Percentiles rank a stretch among this genome's conserved stretches.
Evolutionary conservation across 2,888 invertebrate genomes (phyloP).

Genomic region (Melanchra persicariae): DNA sequence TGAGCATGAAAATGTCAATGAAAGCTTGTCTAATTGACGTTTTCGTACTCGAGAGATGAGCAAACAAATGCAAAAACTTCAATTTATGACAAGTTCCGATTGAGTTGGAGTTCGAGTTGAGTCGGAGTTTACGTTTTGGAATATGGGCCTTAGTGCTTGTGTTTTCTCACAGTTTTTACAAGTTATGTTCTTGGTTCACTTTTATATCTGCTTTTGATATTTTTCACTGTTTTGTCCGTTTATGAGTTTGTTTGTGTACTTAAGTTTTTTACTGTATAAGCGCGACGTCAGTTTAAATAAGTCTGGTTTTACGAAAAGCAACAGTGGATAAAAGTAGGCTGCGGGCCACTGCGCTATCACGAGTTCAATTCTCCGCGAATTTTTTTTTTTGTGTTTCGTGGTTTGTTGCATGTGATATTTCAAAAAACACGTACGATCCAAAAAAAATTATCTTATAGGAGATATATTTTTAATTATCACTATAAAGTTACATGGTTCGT

Average conservation of each 20-base stretch:
- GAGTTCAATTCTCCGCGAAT: conserved; percentile 24
- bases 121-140: too few relatives aligned
- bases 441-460: not conserved
- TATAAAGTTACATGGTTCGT: not conserved
- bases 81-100: too few relatives aligned
- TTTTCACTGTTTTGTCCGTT: not conserved
- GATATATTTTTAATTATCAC: not conserved
- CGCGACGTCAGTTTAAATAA: not conserved
- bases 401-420: conserved; percentile 13
- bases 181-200: not conserved
- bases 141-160: too few relatives aligned
- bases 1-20: too few relatives aligned
- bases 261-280: not conserved
- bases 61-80: too few relatives aligned
- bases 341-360: not conserved
- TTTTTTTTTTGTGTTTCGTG: not conserved
- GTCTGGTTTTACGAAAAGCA: not conserved
- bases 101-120: too few relatives aligned
- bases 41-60: too few relatives aligned
- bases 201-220: not conserved
- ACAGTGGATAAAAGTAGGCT: conserved; percentile 2
- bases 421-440: not conserved
- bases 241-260: not conserved
- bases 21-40: too few relatives aligned
- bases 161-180: not conserved